Base-by-base conservation (phyloP, 2,888 invertebrate genomes). In the Gryllus longicercus region DNA sequence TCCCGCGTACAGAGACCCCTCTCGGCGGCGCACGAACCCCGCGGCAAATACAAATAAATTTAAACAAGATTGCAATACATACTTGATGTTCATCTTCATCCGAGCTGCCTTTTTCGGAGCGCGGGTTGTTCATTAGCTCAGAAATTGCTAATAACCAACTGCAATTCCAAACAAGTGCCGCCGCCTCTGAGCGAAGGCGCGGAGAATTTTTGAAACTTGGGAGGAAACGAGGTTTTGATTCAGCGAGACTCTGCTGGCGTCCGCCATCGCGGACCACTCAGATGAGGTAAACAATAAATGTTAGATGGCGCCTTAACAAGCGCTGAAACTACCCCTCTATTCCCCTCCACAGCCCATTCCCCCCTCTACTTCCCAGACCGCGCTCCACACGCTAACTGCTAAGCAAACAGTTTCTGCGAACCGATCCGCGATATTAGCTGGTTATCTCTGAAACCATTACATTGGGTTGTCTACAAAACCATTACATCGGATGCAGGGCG, bases 41-140 rank as follows among this genome's bases (percentile, higher is more conserved):
- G 16, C n/a, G 16, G 63, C 63, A 63, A 63, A 63, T 63, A 63
- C 63, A 63, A 63, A 63, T 63, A 63, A 63, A 63, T 63, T 63
- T 63, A 63, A 63, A 63, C 63, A 63, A 63, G 63, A 63, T 63
- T 63, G 63, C 63, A 63, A 63, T 63, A 63, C 63, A 63, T 63
- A 63, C 63, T 63, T 63, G 63, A 63, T 63, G 63, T 63, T 63
- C 63, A 63, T 63, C 63, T 63, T 63, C 63, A 11, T 14, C 14
- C 16, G 16, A n/a, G 14, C 16, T 63, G 14, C 16, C 63, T n/a
- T 63, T 63, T 63, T 63, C 16, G 16, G 16, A 18, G n/a, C 63
- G 63, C n/a, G n/a, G 16, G 63, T 63, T 63, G 63, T 63, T 63
- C 63, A 63, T 63, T 63, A 63, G 16, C 16, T 63, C 63, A n/a